Conservation (phyloP, 2,888 invertebrate genomes). For the Ormyrus rosae region DNA sequence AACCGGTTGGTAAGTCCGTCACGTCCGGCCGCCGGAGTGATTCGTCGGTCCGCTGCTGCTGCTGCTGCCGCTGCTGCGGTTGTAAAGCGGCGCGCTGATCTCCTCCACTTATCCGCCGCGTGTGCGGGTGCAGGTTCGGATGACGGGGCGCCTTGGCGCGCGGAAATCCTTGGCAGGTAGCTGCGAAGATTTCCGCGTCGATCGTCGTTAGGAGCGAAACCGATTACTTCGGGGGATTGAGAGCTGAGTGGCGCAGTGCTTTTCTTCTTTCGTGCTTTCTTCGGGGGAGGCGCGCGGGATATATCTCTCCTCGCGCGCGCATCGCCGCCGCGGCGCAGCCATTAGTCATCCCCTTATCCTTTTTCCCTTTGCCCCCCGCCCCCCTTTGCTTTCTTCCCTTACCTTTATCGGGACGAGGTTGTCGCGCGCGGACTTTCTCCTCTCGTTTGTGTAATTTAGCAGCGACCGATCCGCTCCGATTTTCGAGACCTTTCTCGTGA, state of each 20-base stretch:
- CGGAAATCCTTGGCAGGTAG: constrained; percentile 34
- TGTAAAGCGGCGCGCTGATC: background rate
- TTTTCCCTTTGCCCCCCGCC: background rate
- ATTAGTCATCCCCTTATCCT: constrained; percentile 16
- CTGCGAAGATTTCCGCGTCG: constrained; percentile 54
- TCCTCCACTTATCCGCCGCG: background rate
- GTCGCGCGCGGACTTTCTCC: no score
- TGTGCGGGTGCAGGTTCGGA: background rate
- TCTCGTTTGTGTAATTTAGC: constrained; percentile 1
- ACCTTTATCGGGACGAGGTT: no score
- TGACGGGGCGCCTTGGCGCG: background rate
- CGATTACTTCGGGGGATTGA: constrained; percentile 54
- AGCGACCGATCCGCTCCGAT: background rate
- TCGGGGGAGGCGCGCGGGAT: background rate
- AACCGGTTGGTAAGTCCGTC: constrained; percentile 44
- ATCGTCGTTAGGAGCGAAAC: constrained; percentile 58
- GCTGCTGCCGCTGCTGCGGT: no score
- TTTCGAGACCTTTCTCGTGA: no score
- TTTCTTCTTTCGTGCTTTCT: constrained; percentile 8
- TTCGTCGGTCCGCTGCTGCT: no score
- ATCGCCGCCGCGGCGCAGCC: background rate
- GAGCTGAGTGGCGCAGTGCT: constrained; percentile 3
- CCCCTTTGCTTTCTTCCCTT: background rate
- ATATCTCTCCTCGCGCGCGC: background rate
- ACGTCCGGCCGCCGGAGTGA: constrained; percentile 16